phyloP scores from a whole-genome alignment of 2,797 vertebrate genomes.

The Pelochelys cantorii region DNA sequence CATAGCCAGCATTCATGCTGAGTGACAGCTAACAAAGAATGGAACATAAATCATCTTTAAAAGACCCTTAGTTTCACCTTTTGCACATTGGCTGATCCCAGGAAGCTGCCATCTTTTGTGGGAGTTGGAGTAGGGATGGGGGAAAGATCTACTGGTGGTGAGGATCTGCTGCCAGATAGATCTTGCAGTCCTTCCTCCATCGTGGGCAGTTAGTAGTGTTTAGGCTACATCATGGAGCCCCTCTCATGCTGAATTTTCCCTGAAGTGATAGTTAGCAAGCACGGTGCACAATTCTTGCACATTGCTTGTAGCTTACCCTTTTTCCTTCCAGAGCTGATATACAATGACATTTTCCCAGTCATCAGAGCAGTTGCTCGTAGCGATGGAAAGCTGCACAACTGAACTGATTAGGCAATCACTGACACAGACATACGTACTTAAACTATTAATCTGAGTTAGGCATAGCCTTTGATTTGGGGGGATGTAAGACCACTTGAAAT shows the following conservation, averaged over 20 bases:
- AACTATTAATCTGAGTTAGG: not conserved
- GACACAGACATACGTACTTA: not conserved
- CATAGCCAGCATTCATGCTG: not conserved
- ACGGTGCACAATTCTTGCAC: not conserved
- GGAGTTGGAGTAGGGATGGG: fast-evolving
- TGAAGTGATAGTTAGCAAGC: not conserved
- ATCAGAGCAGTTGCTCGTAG: not conserved
- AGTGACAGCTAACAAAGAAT: not conserved
- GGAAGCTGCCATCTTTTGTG: not conserved
- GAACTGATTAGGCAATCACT: not conserved
- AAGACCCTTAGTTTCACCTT: not conserved
- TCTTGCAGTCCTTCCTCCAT: not conserved
- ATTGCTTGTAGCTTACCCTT: not conserved
- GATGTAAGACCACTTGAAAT: not conserved
- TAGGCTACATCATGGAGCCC: not conserved
- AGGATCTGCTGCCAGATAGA: not conserved
- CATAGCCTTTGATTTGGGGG: not conserved
- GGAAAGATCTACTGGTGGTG: not conserved
- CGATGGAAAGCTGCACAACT: not conserved
- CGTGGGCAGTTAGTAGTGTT: not conserved
- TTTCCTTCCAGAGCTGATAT: not conserved
- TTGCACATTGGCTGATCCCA: not conserved
- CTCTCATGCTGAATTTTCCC: not conserved
- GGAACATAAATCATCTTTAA: not conserved
- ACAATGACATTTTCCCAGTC: not conserved